Evolutionary conservation across 2,797 vertebrate genomes (phyloP).

Genomic region (Hypotaenidia okinawae): DNA sequence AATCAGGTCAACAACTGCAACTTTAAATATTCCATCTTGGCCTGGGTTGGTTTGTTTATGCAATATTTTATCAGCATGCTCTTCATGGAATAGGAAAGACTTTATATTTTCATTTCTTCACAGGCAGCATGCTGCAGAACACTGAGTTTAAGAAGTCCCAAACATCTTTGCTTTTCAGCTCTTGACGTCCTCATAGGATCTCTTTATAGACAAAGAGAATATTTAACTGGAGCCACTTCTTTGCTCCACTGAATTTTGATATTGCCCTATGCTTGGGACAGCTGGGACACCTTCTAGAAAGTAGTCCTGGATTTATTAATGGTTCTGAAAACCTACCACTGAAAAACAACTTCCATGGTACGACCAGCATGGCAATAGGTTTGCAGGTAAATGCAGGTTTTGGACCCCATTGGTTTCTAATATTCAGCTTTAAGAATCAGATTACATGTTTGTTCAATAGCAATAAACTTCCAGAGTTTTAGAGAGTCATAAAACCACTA

Average conservation of each 20-base stretch:
- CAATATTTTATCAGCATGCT: background rate
- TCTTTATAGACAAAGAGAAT: conserved; percentile 39
- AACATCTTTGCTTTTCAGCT: background rate
- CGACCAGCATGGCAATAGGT: background rate
- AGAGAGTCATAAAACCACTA: conserved; percentile 75
- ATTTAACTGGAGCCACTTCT: background rate
- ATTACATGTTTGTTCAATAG: conserved; percentile 78
- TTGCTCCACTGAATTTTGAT: background rate
- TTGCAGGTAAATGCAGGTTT: conserved; percentile 5
- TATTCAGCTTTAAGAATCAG: conserved; percentile 66
- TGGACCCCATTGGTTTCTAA: conserved; percentile 47
- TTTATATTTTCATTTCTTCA: background rate
- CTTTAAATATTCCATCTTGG: background rate
- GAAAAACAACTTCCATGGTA: background rate
- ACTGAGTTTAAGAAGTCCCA: background rate
- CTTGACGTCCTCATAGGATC: background rate
- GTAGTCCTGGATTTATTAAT: background rate
- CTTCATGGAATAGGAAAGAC: background rate
- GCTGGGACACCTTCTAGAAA: conserved; percentile 4
- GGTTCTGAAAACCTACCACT: background rate
- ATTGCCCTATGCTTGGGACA: background rate
- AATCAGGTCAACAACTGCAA: background rate
- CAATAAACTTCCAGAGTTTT: conserved; percentile 79
- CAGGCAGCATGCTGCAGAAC: background rate
- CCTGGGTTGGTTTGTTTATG: background rate